Evolutionary conservation across 2,888 invertebrate genomes (phyloP), one percentile per base, ranked within the genome.

Genomic region (Electrophaes corylata): DNA sequence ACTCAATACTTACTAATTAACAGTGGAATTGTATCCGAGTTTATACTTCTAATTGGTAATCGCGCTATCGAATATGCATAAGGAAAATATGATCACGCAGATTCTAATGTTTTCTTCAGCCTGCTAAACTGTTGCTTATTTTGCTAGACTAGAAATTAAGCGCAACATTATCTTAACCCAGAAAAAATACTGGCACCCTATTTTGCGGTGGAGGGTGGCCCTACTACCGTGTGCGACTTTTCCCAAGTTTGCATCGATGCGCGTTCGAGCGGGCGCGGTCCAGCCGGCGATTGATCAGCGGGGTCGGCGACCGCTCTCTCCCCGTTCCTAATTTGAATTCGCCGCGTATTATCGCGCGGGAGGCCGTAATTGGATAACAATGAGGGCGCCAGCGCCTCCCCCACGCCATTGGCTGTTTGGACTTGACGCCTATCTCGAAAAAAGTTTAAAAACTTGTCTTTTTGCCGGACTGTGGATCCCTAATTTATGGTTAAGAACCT

Each of bases 291-390:
- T 86, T 85, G 86, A 88, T 87, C 86, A 85, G 78, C 78, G 84
- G 83, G 91, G 88, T 91, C 91, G 81, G 71, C 83, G 90, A 86
- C 90, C 89, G 84, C 84, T 87, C 88, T 83, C 84, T 86, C 90
- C 89, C 86, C 73, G 83, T 75, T 79, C 86, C 88, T 89, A 88
- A 91, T 91, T 91, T 89, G 86, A 90, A 91, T 91, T 90, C 88
- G 89, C 91, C 84, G 85, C 87, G 84, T 83, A 88, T 90, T 89
- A 88, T 86, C 88, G 84, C 84, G 85, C 88, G 86, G 88, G 88
- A 86, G 83, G 81, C 76, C 84, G 83, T 91, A 91, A 91, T 91
- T 90, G 90, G 91, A 90, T 91, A 90, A 91, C 90, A 89, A 91
- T 89, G 86, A 83, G 85, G 88, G 88, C 83, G 83, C 79, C 79